Conservation (phyloP, 2,797 vertebrate species). For the Lophius americanus region DNA sequence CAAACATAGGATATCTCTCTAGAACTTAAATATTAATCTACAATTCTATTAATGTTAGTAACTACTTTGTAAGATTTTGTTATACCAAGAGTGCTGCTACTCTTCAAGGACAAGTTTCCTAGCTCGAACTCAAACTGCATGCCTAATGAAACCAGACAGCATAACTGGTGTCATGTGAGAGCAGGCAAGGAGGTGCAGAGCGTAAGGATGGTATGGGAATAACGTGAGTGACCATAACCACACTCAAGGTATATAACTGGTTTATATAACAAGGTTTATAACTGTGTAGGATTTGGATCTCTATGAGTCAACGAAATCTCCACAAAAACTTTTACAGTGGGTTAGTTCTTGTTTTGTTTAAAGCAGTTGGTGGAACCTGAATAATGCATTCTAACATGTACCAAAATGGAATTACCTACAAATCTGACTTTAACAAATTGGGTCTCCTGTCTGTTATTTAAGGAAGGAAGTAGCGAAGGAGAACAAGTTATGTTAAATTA, state of each 20-base stretch:
- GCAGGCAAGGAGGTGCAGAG: constrained; percentile 19
- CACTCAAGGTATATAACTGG: not conserved
- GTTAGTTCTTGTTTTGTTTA: too few species aligned
- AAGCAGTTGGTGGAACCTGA: not conserved
- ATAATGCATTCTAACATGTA: not conserved
- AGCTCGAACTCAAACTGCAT: constrained; percentile 15
- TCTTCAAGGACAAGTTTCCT: constrained; percentile 7
- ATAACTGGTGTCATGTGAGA: constrained; percentile 69
- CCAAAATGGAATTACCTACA: constrained; percentile 13
- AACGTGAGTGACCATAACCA: not conserved
- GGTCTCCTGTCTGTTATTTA: not conserved
- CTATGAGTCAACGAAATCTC: not conserved
- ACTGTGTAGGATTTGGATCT: not conserved
- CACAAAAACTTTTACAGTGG: not conserved
- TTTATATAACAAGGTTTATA: not conserved
- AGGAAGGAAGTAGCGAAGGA: not conserved
- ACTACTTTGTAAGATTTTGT: constrained; percentile 15
- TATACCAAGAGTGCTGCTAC: constrained; percentile 36
- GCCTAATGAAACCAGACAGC: constrained; percentile 32
- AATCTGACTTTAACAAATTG: constrained; percentile 10
- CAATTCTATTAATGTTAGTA: constrained; percentile 3
- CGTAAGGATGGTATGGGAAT: constrained; percentile 12
- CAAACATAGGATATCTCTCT: not conserved
- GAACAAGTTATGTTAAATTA: not conserved
- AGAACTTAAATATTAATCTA: not conserved